Evolutionary conservation across 2,797 vertebrate genomes (phyloP).

Genomic region (Setipinna tenuifilis): DNA sequence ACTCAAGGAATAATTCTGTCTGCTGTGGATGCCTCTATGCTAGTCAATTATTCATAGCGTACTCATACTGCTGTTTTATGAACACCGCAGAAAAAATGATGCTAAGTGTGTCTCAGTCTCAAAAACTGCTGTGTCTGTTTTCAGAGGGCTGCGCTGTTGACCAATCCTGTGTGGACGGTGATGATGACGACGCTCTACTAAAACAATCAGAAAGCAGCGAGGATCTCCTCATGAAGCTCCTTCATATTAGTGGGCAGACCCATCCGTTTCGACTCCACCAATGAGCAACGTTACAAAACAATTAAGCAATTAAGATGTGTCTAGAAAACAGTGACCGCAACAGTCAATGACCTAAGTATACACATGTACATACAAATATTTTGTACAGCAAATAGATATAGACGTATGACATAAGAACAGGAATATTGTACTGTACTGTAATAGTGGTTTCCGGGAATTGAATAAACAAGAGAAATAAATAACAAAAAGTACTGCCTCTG

Average conservation of each 20-base stretch:
- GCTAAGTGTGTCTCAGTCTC: not conserved
- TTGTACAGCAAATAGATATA: conserved; percentile 47
- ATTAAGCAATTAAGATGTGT: conserved; percentile 7
- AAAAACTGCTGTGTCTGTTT: not conserved
- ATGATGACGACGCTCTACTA: conserved; percentile 34
- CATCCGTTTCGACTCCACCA: conserved; percentile 55
- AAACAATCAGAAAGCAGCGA: conserved; percentile 44
- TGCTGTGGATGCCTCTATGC: not conserved
- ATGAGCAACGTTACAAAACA: not conserved
- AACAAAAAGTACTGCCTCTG: not conserved
- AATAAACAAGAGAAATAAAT: not conserved
- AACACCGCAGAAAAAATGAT: not conserved
- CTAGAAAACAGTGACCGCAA: not conserved
- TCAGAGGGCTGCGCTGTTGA: conserved; percentile 48
- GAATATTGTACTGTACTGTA: conserved; percentile 37
- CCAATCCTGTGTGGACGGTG: conserved; percentile 54
- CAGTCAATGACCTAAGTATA: conserved; percentile 14
- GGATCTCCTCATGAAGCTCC: conserved; percentile 58
- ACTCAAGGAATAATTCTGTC: not conserved
- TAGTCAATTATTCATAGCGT: not conserved
- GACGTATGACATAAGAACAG: conserved; percentile 32
- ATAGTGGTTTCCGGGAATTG: conserved; percentile 17
- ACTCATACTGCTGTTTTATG: too few relatives aligned
- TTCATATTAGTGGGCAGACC: conserved; percentile 53
- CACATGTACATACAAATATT: conserved; percentile 53